These are phyloP conservation scores for Coleophora flavipennella DNA, from an alignment of 2,888 invertebrate genomes.

Conservation along the genomic window DNA sequence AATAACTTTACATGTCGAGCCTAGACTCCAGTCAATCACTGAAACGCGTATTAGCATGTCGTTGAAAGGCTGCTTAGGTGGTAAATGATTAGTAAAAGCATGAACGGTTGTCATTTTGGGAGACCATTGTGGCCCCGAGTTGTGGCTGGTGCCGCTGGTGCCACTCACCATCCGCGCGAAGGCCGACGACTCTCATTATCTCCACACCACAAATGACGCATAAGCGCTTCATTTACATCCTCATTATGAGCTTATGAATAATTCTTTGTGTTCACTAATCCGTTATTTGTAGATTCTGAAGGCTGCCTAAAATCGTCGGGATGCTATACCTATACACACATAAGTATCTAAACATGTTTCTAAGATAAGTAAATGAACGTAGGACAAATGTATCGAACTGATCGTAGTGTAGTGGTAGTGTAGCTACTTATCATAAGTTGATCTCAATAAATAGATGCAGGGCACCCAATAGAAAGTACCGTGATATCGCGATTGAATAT, in stretches of 20 bases:
- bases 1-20: constrained; percentile 37
- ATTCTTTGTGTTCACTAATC: constrained; percentile 32
- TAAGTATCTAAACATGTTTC: too few relatives aligned
- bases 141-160: too few relatives aligned
- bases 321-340: too few relatives aligned
- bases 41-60: constrained; percentile 44
- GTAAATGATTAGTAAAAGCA: constrained; percentile 61
- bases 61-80: constrained; percentile 53
- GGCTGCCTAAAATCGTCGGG: background rate
- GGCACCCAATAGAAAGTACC: too few relatives aligned
- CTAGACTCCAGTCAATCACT: constrained; percentile 50
- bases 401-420: too few relatives aligned
- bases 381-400: too few relatives aligned
- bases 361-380: too few relatives aligned
- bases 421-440: too few relatives aligned
- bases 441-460: too few relatives aligned
- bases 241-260: constrained; percentile 57
- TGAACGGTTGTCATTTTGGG: constrained; percentile 63
- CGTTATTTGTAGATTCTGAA: constrained; percentile 16
- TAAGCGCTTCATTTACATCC: constrained; percentile 50
- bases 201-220: constrained; percentile 37
- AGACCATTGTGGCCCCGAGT: constrained; percentile 35
- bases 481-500: too few relatives aligned
- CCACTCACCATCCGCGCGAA: constrained; percentile 43
- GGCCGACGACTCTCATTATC: constrained; percentile 54